Evolutionary conservation across 1,140 invertebrate genomes (phyloP), one percentile per base, ranked within the genome.

Genomic region (Drosophila pseudoobscura): DNA sequence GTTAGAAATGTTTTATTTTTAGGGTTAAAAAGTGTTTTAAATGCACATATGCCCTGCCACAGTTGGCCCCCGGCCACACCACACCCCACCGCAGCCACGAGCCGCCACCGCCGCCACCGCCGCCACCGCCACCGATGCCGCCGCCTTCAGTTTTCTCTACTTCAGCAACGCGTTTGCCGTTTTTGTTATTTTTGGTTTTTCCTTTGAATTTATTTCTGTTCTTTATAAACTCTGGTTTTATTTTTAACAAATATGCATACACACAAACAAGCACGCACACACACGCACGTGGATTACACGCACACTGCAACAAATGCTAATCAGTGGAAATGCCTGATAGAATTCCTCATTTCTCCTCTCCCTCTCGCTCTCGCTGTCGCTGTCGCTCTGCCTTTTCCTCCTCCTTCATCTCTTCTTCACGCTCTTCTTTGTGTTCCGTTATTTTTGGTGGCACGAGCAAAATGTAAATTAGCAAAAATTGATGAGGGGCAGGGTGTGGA

Each of bases 141-240:
- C 31, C 60, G 46, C 70, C 70, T 74, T 65, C 43, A 22, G 73
- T 53, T 75, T 69, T 53, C 60, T 60, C 52, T 55, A 60, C 41
- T 26, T 63, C 57, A 64, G 64, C 60, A 24, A 49, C 64, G 66
- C 55, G 71, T 47, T 80, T 72, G 62, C 76, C 63, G 66, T 80
- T 85, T 80, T 85, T 85, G 77, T 85, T 85, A 85, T 85, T 85
- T 84, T 84, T 82, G 66, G 65, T 63, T 77, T 83, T 85, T 85
- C 82, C 82, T 85, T 85, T 80, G 74, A 87, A 85, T 85, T 85
- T 85, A 85, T 85, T 87, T 85, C 75, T 61, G 82, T 85, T 79
- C 68, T 80, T 85, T 85, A 85, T 85, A 85, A 85, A 85, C 80
- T 85, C 82, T 80, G 82, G 74, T 78, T 87, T 71, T 85, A 85